Evolutionary conservation across 35 echinoderm and acorn worm species (phyloP).

Genomic region (Apostichopus japonicus): DNA sequence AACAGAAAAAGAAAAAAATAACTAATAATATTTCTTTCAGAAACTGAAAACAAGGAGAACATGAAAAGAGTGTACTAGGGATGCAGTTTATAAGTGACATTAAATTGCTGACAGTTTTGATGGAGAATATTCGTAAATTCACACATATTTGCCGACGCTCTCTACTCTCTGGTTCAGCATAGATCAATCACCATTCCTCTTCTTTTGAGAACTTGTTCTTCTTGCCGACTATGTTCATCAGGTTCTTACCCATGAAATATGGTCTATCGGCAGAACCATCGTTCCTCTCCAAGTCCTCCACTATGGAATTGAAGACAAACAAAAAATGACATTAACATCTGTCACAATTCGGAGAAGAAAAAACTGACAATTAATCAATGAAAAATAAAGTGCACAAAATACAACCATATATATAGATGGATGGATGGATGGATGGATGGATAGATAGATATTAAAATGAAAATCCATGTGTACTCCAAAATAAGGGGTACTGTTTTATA

Average conservation of each 20-base stretch:
- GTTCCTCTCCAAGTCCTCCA: conserved; percentile 87
- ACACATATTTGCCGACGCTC: too few relatives aligned
- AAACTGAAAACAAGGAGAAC: too few relatives aligned
- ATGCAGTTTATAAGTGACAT: background rate
- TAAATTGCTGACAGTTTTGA: background rate
- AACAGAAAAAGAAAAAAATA: background rate
- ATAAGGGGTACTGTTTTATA: too few relatives aligned
- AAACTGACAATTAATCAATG: too few relatives aligned
- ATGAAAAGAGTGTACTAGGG: too few relatives aligned
- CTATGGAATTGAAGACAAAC: conserved; percentile 9
- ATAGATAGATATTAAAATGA: too few relatives aligned
- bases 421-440: too few relatives aligned
- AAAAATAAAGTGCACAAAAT: too few relatives aligned
- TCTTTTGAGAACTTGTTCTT: conserved; percentile 67
- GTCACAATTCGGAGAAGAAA: too few relatives aligned
- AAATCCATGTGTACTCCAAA: too few relatives aligned
- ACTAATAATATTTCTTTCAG: background rate
- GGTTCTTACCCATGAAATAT: conserved; percentile 85
- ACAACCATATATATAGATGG: too few relatives aligned
- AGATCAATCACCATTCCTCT: conserved; percentile 2
- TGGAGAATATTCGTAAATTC: background rate
- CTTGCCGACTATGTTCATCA: conserved; percentile 89
- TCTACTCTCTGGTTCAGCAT: background rate
- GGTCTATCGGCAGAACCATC: conserved; percentile 85
- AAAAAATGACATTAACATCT: too few relatives aligned